Evolutionary conservation across 2,797 vertebrate species (phyloP).

Genomic region (Enteromius afrohamiltoni): DNA sequence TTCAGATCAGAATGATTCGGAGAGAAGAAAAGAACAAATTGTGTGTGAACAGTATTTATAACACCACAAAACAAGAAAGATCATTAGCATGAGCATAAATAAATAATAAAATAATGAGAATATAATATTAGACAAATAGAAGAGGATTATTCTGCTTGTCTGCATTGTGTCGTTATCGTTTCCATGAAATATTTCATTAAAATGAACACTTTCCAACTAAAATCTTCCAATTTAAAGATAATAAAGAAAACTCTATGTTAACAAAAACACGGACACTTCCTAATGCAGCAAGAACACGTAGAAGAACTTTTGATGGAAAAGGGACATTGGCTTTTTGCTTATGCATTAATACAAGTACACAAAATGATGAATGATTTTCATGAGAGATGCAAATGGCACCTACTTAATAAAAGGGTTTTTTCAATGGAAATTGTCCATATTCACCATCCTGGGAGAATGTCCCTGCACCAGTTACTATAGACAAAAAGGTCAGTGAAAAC

Average conservation of each 20-base stretch:
- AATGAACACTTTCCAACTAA: background rate
- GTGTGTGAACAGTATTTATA: background rate
- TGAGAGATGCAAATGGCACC: background rate
- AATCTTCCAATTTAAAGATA: background rate
- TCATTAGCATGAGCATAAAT: background rate
- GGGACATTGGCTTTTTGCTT: background rate
- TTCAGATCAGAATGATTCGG: background rate
- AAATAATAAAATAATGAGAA: background rate
- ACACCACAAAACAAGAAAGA: background rate
- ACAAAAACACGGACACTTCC: background rate
- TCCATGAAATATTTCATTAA: background rate
- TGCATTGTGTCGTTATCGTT: background rate
- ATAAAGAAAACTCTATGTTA: background rate
- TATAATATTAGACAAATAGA: background rate
- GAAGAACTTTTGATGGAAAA: background rate
- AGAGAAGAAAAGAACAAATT: background rate
- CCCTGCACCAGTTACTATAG: background rate
- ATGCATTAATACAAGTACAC: background rate
- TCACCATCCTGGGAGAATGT: background rate
- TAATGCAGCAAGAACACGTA: background rate
- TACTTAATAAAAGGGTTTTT: background rate
- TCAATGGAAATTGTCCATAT: background rate
- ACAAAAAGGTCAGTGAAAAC: background rate
- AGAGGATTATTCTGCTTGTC: background rate
- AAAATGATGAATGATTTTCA: background rate